Percentiles rank a stretch among this genome's conserved stretches.
These are phyloP conservation scores for Eudasyphora cyanicolor DNA, from an alignment of 2,888 invertebrate genomes.

Conservation along the genomic window DNA sequence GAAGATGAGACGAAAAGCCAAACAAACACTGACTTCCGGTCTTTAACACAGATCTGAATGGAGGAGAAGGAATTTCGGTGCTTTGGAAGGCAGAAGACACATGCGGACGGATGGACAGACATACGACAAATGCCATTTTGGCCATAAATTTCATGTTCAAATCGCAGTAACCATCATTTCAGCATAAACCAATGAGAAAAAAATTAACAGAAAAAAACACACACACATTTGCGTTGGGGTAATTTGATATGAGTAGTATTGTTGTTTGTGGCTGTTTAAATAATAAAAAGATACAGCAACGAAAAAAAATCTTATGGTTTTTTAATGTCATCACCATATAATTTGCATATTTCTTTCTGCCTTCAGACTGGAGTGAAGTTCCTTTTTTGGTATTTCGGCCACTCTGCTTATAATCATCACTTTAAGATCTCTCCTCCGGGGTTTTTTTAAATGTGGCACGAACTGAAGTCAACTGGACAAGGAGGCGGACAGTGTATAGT, in stretches of 20 bases:
- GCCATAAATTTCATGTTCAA: slow-evolving; percentile 58
- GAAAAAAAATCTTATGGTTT: slow-evolving; percentile 54
- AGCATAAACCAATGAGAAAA: neutral
- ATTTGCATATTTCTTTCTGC: slow-evolving; percentile 66
- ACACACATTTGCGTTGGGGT: slow-evolving; percentile 52
- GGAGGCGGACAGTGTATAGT: no score
- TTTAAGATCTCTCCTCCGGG: slow-evolving; percentile 57
- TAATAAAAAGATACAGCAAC: slow-evolving; percentile 2
- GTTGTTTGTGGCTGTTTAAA: slow-evolving; percentile 50
- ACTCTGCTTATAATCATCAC: slow-evolving; percentile 52
- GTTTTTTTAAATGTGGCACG: slow-evolving; percentile 60
- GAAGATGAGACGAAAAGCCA: slow-evolving; percentile 4
- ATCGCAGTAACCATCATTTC: slow-evolving; percentile 60
- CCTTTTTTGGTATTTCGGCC: neutral
- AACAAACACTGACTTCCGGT: slow-evolving; percentile 59
- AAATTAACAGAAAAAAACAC: neutral
- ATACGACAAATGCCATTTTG: slow-evolving; percentile 56
- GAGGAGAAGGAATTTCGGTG: neutral
- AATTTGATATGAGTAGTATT: slow-evolving; percentile 63
- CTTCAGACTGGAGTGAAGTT: neutral
- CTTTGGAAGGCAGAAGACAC: neutral
- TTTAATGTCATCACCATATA: slow-evolving; percentile 66
- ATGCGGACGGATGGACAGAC: slow-evolving; percentile 10
- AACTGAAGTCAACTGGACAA: slow-evolving; percentile 50
- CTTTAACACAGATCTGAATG: slow-evolving; percentile 33